phyloP scores from a whole-genome alignment of 2,888 invertebrate genomes.

The Timema podura region DNA sequence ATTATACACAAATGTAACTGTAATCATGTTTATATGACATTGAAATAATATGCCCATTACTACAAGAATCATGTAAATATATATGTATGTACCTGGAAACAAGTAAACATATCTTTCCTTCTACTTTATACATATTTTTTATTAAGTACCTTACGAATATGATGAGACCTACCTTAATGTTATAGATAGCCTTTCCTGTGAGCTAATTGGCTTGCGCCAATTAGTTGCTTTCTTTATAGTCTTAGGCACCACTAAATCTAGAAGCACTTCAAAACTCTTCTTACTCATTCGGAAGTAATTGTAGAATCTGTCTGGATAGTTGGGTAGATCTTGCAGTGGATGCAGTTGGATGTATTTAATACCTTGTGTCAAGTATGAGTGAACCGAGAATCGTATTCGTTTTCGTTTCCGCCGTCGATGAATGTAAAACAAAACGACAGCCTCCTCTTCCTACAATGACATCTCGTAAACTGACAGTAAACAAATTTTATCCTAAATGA shows the following conservation, averaged over 20 bases:
- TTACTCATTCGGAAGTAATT: conserved; percentile 5
- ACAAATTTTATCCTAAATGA: not conserved
- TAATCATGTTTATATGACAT: not conserved
- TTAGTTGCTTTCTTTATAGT: not conserved
- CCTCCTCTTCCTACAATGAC: not conserved
- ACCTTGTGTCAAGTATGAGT: not conserved
- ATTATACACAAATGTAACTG: conserved; percentile 3
- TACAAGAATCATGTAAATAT: not conserved
- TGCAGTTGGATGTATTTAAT: not conserved
- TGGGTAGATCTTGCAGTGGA: not conserved
- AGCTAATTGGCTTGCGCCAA: not conserved
- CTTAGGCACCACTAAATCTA: not conserved
- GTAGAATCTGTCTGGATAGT: conserved; percentile 2
- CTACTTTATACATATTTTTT: not conserved
- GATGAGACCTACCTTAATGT: not conserved
- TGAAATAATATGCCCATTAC: not conserved
- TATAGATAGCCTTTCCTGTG: not conserved
- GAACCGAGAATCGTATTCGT: not conserved
- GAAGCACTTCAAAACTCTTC: conserved; percentile 1
- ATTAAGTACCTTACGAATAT: not conserved
- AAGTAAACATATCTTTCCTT: too few species aligned
- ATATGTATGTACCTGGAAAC: not conserved
- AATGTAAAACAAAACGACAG: not conserved
- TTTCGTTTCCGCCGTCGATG: not conserved
- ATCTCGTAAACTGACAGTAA: not conserved